Evolutionary conservation across 2,888 invertebrate species (phyloP).

Genomic region (Vandiemenella viatica): DNA sequence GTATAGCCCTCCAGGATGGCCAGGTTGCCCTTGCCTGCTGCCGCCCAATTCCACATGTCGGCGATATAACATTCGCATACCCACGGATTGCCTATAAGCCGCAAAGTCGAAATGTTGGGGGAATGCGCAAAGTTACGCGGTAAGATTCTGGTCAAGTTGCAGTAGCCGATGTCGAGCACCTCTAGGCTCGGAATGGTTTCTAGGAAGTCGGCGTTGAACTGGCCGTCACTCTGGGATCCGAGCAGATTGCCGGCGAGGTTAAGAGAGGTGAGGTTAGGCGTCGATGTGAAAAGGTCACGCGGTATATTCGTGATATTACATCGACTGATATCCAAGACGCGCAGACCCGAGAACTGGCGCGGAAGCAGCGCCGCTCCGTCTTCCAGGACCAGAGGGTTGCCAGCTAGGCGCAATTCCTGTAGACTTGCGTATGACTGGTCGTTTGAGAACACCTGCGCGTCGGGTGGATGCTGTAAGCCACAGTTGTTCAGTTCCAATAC

Average conservation of each 20-base stretch:
- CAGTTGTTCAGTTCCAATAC: constrained; percentile 53
- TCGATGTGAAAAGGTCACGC: constrained; percentile 41
- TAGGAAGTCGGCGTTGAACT: constrained; percentile 4
- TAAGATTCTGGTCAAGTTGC: constrained; percentile 33
- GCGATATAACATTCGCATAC: constrained; percentile 51
- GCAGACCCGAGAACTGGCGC: constrained; percentile 45
- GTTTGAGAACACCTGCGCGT: constrained; percentile 45
- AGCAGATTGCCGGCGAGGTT: constrained; percentile 38
- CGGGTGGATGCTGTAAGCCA: constrained; percentile 44
- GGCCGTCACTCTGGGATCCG: constrained; percentile 39
- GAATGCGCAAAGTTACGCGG: constrained; percentile 39
- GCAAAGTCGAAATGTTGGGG: constrained; percentile 38
- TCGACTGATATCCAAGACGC: constrained; percentile 46
- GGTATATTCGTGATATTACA: constrained; percentile 46
- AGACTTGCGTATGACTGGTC: constrained; percentile 46
- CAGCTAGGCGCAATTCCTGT: constrained; percentile 48
- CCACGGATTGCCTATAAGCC: constrained; percentile 53
- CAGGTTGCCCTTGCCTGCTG: constrained; percentile 45
- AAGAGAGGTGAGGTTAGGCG: constrained; percentile 47
- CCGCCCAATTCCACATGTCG: constrained; percentile 59
- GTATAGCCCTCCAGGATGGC: constrained; percentile 50
- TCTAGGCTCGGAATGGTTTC: constrained; percentile 5
- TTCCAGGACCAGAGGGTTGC: constrained; percentile 48
- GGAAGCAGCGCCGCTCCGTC: constrained; percentile 45
- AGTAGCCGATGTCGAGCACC: constrained; percentile 7